A percentile compares a stretch with the other conserved stretches of the same genome.
These are phyloP conservation scores for Cherax quadricarinatus DNA, from an alignment of 1,140 invertebrate genomes.

Conservation along the genomic window DNA sequence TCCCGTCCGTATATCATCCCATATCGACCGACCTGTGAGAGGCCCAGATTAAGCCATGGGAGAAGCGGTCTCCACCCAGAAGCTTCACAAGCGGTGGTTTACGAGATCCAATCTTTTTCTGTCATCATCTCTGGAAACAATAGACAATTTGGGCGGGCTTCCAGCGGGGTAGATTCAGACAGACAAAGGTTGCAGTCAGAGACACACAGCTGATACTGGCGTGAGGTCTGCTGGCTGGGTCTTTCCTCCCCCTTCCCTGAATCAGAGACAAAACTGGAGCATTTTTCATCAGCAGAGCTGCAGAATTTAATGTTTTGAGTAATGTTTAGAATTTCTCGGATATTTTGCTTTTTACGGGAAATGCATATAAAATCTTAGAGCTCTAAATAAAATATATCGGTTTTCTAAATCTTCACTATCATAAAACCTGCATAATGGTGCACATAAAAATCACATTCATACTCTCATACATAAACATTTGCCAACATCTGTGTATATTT, in stretches of 20 bases:
- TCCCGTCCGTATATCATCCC: not conserved
- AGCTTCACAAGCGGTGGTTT: not conserved
- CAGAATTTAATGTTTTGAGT: no score
- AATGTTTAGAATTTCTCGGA: no score
- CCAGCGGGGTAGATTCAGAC: not conserved
- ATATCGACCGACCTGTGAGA: not conserved
- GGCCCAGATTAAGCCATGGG: not conserved
- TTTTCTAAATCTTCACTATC: no score
- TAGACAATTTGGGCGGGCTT: conserved; percentile 12
- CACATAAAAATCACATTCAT: no score
- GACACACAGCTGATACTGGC: not conserved
- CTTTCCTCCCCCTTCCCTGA: not conserved
- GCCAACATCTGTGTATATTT: no score
- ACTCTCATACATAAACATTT: no score
- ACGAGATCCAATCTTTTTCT: not conserved
- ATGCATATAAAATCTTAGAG: no score
- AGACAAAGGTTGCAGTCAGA: conserved; percentile 1
- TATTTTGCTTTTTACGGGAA: no score
- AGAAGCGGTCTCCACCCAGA: not conserved
- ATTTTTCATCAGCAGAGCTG: no score
- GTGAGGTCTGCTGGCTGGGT: not conserved
- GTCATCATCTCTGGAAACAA: not conserved
- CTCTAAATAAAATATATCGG: no score
- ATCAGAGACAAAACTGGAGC: not conserved
- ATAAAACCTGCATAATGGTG: no score